A percentile compares a stretch with the other conserved stretches of the same genome.
Conservation (phyloP, 2,113 vertebrate species). For the Columba livia region DNA sequence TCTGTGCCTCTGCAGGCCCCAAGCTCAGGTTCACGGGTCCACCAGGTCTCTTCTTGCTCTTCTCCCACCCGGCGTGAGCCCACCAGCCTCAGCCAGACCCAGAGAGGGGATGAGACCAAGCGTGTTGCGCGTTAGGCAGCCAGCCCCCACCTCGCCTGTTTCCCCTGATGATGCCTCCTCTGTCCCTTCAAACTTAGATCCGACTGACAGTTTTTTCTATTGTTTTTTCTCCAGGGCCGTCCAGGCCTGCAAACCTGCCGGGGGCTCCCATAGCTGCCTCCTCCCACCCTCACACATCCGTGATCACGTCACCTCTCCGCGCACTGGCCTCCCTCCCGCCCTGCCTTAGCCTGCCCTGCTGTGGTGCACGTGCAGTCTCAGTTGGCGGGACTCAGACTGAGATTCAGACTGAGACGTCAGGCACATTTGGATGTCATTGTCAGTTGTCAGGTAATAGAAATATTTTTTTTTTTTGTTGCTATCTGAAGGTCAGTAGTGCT, state of each 20-base stretch:
- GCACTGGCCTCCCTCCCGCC: slow-evolving; percentile 81
- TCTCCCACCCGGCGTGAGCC: accelerated
- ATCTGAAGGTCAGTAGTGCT: slow-evolving; percentile 72
- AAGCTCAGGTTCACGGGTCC: neutral
- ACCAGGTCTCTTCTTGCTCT: neutral
- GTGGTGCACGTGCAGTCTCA: slow-evolving; percentile 77
- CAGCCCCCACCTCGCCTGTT: slow-evolving; percentile 21
- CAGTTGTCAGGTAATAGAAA: slow-evolving; percentile 85
- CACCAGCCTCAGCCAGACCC: neutral
- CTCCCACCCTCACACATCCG: slow-evolving; percentile 84
- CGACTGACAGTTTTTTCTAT: slow-evolving; percentile 84
- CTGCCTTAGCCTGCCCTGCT: slow-evolving; percentile 84
- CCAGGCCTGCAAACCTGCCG: slow-evolving; percentile 85
- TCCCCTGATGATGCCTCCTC: slow-evolving; percentile 60
- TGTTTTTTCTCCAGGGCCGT: slow-evolving; percentile 86
- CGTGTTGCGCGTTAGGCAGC: slow-evolving; percentile 5
- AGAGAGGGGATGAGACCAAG: neutral
- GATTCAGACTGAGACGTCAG: slow-evolving; percentile 82
- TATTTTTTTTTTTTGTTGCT: slow-evolving; percentile 56
- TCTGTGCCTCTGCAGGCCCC: neutral
- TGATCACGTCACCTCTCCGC: slow-evolving; percentile 82
- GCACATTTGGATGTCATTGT: slow-evolving; percentile 84
- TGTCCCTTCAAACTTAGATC: slow-evolving; percentile 71
- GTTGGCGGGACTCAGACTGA: slow-evolving; percentile 82
- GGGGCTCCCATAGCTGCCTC: slow-evolving; percentile 84